A percentile compares a stretch with the other conserved stretches of the same genome.
These are phyloP conservation scores for Hirudinaria manillensis DNA, from an alignment of 2,888 invertebrate genomes.

Conservation along the genomic window DNA sequence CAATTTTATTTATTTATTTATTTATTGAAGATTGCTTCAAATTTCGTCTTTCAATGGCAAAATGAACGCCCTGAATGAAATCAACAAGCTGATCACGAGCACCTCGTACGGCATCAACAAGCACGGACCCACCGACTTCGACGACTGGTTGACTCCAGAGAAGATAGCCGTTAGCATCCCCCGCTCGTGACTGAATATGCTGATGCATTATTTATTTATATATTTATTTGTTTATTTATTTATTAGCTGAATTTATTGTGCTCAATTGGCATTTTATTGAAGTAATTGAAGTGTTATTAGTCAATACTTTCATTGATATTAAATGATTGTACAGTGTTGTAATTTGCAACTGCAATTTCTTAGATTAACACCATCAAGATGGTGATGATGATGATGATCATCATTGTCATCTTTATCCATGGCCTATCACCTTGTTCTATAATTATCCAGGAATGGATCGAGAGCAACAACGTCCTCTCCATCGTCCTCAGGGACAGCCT, in stretches of 20 bases:
- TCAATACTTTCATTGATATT: not conserved
- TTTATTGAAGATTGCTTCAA: slow-evolving; percentile 67
- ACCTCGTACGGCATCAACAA: slow-evolving; percentile 77
- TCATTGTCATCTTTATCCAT: not conserved
- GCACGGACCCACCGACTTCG: slow-evolving; percentile 56
- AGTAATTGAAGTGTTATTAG: not conserved
- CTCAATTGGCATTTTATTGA: not conserved
- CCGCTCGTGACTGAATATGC: not conserved
- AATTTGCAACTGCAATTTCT: not conserved
- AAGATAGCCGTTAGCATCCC: slow-evolving; percentile 79
- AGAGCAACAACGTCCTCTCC: slow-evolving; percentile 86
- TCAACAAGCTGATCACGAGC: slow-evolving; percentile 82
- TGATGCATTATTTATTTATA: not conserved
- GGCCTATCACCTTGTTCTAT: too few relatives aligned
- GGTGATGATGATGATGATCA: not conserved
- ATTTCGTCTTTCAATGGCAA: slow-evolving; percentile 97
- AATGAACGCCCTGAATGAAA: slow-evolving; percentile 97
- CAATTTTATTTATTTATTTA: slow-evolving; percentile 24
- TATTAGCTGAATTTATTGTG: not conserved
- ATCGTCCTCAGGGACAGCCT: slow-evolving; percentile 89
- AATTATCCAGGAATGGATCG: slow-evolving; percentile 74
- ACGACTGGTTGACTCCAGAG: slow-evolving; percentile 85
- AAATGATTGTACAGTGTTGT: not conserved
- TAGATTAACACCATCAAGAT: not conserved
- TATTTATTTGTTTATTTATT: not conserved